Percentiles rank a stretch among this genome's conserved stretches.
Evolutionary conservation across 2,113 vertebrate genomes (phyloP).

Genomic region (Lota lota): DNA sequence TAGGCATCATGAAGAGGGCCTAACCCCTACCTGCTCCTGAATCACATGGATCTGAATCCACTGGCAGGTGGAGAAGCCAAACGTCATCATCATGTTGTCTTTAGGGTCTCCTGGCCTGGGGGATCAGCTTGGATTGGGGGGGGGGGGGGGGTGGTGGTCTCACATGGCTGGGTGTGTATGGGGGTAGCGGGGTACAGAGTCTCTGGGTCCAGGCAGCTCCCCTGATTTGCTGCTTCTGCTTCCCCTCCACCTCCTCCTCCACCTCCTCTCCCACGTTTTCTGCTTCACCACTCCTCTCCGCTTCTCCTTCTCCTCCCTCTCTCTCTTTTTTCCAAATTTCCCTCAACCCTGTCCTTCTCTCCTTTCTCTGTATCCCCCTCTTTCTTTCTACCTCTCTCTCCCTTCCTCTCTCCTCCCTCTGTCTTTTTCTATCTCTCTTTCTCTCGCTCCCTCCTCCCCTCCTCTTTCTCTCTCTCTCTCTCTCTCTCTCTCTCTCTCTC

Average conservation of each 20-base stretch:
- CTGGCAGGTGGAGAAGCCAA: too few relatives aligned
- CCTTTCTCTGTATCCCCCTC: slow-evolving; percentile 5
- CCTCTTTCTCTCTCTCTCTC: slow-evolving; percentile 45
- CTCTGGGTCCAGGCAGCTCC: slow-evolving; percentile 54
- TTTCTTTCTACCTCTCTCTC: slow-evolving; percentile 41
- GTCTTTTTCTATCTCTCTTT: slow-evolving; percentile 58
- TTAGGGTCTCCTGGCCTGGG: background rate
- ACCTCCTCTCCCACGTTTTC: slow-evolving; percentile 27
- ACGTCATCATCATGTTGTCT: slow-evolving; percentile 1
- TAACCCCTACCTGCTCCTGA: too few relatives aligned
- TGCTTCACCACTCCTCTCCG: slow-evolving; percentile 40
- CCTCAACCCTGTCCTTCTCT: slow-evolving; percentile 19
- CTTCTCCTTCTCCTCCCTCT: slow-evolving; percentile 34
- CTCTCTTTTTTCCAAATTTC: slow-evolving; percentile 19
- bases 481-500: slow-evolving; percentile 29
- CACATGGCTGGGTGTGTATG: too few relatives aligned
- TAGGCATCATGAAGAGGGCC: too few relatives aligned
- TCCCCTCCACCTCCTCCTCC: slow-evolving; percentile 18
- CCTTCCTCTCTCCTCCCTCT: slow-evolving; percentile 60
- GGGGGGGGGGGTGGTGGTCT: too few relatives aligned
- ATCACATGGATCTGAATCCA: too few relatives aligned
- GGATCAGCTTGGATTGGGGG: too few relatives aligned
- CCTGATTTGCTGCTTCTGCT: slow-evolving; percentile 59
- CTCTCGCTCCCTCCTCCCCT: slow-evolving; percentile 52
- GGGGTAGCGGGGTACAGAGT: slow-evolving; percentile 1